phyloP scores from a whole-genome alignment of 1,140 invertebrate species.

The Formica exsecta region DNA sequence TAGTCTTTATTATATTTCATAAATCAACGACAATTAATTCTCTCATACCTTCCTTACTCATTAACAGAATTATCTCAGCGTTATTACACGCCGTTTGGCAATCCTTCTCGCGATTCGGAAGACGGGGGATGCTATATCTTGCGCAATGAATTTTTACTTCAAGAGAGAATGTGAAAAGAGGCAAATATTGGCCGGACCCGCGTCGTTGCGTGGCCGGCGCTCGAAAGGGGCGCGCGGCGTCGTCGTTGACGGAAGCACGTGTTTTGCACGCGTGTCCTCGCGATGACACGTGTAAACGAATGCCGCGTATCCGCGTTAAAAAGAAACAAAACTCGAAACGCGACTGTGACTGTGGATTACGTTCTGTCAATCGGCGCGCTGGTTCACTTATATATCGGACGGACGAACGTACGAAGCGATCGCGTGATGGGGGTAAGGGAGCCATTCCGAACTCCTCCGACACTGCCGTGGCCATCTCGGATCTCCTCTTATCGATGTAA shows the following conservation, averaged over 20 bases:
- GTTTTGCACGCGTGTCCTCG: not conserved
- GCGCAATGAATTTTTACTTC: too few relatives aligned
- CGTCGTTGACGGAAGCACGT: constrained; percentile 41
- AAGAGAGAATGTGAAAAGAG: not conserved
- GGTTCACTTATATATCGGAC: constrained; percentile 79
- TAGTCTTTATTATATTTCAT: not conserved
- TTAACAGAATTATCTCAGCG: too few relatives aligned
- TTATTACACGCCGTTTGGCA: not conserved
- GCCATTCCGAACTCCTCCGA: constrained; percentile 56
- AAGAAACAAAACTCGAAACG: constrained; percentile 66
- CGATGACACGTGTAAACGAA: constrained; percentile 22
- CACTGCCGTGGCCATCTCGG: constrained; percentile 54
- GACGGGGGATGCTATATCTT: too few relatives aligned
- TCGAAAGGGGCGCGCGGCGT: constrained; percentile 4
- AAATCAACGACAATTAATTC: not conserved
- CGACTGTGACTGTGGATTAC: constrained; percentile 52
- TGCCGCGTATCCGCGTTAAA: constrained; percentile 39
- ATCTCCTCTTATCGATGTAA: constrained; percentile 72
- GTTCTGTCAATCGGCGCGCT: constrained; percentile 75
- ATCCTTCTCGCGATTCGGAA: not conserved
- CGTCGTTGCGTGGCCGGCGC: not conserved
- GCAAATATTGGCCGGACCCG: not conserved
- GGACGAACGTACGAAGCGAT: constrained; percentile 50
- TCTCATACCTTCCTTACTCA: too few relatives aligned
- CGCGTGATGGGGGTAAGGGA: constrained; percentile 65